Evolutionary conservation across 1,140 invertebrate genomes (phyloP), one percentile per base, ranked within the genome.

Genomic region (Drosophila quadrilineata): DNA sequence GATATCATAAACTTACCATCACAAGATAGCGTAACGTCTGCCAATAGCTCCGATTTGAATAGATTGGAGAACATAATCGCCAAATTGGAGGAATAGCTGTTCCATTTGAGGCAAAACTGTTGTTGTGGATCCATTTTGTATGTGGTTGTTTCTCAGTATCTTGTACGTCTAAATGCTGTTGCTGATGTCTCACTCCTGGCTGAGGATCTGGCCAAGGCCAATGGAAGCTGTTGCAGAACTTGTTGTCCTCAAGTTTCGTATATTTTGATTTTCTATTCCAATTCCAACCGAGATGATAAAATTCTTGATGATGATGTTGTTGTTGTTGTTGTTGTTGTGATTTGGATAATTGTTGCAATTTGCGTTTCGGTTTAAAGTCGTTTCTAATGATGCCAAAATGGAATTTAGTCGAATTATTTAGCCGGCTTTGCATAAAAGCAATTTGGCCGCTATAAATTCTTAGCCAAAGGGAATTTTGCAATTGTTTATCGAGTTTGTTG

Each of bases 71-170:
- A 96, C 75, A 95, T 94, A 75, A 95, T 95, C 68, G 95, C 95
- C 90, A 96, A 92, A 91, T 96, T 96, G 84, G 93, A 95, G 89
- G 95, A 95, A 91, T 96, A 96, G 92, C 95, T 96, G 92, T 96
- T 96, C 95, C 95, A 96, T 92, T 96, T 96, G 76, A 96, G 92
- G 92, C 95, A 96, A 91, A 96, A 96, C 91, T 96, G 95, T 91
- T 96, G 95, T 92, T 95, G 95, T 88, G 94, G 93, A 91, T 91
- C 95, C 94, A 93, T 96, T 41, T 73, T 88, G 70, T 35, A 29
- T 31, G 31, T 60, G 49, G 49, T 33, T 56, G 22, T 43, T 43
- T 12, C 26, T 10, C 9, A 16, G 8, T 16, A 36, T 45, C 21
- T 17, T 28, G 26, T 54, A 26, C n/a, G 57, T 43, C 17, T 53